These are phyloP conservation scores for Ranitomeya variabilis DNA, from an alignment of 2,113 vertebrate species.

Conservation along the genomic window DNA sequence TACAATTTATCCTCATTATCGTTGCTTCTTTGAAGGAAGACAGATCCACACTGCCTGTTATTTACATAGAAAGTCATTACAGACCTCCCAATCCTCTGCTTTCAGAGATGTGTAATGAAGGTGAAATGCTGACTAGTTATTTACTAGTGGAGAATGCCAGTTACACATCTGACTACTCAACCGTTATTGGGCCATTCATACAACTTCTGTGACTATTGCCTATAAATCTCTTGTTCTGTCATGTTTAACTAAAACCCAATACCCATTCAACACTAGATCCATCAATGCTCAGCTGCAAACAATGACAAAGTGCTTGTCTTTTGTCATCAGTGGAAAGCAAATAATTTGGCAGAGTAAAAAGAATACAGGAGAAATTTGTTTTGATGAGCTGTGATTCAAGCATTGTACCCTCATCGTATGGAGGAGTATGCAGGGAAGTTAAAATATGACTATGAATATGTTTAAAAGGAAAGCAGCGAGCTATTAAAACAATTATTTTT, in stretches of 20 bases:
- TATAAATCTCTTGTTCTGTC: constrained; percentile 85
- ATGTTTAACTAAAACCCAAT: constrained; percentile 89
- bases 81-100: constrained; percentile 59
- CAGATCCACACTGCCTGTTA: constrained; percentile 68
- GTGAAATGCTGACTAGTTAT: constrained; percentile 64
- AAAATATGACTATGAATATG: not conserved
- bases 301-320: constrained; percentile 87
- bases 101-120: constrained; percentile 65
- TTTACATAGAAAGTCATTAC: constrained; percentile 76
- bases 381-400: constrained; percentile 62
- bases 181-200: constrained; percentile 80
- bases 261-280: constrained; percentile 89
- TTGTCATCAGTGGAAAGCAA: constrained; percentile 71
- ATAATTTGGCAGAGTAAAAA: constrained; percentile 71
- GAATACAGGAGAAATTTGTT: constrained; percentile 79
- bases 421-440: no score
- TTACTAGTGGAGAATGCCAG: constrained; percentile 66
- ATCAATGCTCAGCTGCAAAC: constrained; percentile 87
- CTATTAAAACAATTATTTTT: no score
- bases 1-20: constrained; percentile 77
- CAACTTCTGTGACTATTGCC: constrained; percentile 75
- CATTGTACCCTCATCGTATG: not conserved
- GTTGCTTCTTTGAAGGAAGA: constrained; percentile 71
- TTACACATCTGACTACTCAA: constrained; percentile 67
- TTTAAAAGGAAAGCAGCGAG: not conserved